These are phyloP conservation scores for Pyrrhura leucotis DNA, from an alignment of 2,797 vertebrate species.

Conservation along the genomic window DNA sequence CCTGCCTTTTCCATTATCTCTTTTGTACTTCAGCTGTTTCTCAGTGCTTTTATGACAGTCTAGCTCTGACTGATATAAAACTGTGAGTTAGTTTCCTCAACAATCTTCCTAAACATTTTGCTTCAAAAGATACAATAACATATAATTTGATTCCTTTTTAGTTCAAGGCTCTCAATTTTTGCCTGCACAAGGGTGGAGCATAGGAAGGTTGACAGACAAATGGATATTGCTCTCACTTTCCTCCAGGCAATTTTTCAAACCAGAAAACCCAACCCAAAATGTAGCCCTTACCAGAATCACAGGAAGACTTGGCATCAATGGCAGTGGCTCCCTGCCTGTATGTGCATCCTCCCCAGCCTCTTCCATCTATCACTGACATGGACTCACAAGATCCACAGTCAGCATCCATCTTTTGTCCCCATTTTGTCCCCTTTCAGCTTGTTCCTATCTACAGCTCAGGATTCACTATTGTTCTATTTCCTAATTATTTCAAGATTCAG, in stretches of 20 bases:
- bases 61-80: background rate
- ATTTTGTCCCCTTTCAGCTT: background rate
- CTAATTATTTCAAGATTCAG: background rate
- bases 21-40: background rate
- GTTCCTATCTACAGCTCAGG: background rate
- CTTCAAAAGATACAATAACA: background rate
- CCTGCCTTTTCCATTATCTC: background rate
- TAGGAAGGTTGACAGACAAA: background rate
- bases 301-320: background rate
- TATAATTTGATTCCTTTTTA: conserved; percentile 36
- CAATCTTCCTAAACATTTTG: background rate
- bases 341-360: background rate
- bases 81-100: background rate
- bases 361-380: background rate
- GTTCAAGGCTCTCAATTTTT: background rate
- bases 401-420: background rate
- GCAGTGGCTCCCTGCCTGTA: background rate
- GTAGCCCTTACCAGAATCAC: background rate
- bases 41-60: background rate
- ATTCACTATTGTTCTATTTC: background rate
- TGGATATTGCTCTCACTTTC: background rate
- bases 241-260: background rate
- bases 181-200: background rate
- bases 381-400: background rate
- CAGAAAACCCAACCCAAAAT: background rate